These are phyloP conservation scores for Electrophaes corylata DNA, from an alignment of 2,888 invertebrate species.

Conservation along the genomic window DNA sequence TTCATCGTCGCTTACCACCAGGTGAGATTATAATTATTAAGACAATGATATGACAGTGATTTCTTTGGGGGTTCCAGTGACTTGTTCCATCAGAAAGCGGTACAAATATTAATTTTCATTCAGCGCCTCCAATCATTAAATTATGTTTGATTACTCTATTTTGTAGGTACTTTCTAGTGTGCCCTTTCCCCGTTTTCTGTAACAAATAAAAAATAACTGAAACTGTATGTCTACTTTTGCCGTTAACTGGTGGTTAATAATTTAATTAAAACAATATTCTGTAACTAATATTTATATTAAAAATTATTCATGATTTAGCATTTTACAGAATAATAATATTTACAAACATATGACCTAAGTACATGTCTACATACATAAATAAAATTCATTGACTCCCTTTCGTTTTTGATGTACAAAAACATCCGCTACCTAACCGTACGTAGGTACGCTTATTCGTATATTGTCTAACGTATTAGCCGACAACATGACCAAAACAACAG, in stretches of 20 bases:
- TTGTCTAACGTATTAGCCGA: conserved; percentile 56
- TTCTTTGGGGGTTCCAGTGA: no score
- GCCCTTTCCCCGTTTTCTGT: no score
- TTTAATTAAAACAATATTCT: conserved; percentile 76
- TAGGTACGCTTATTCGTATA: conserved; percentile 55
- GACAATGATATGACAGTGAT: no score
- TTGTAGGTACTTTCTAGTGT: no score
- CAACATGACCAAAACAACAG: conserved; percentile 54
- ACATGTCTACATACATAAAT: conserved; percentile 82
- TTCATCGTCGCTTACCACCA: no score
- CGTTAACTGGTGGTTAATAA: not conserved
- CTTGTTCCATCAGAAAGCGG: no score
- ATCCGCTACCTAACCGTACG: conserved; percentile 58
- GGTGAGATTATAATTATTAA: no score
- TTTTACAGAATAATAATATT: conserved; percentile 82
- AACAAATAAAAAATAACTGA: not conserved
- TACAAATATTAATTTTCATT: no score
- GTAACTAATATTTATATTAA: conserved; percentile 82
- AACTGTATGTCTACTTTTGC: not conserved
- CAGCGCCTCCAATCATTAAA: no score
- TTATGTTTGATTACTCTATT: no score
- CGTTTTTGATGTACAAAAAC: conserved; percentile 76
- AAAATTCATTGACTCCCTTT: conserved; percentile 82
- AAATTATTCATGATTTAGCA: conserved; percentile 83
- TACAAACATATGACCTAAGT: conserved; percentile 80